phyloP scores from a whole-genome alignment of 1,140 invertebrate genomes.

The Drosophila micromelanica region DNA sequence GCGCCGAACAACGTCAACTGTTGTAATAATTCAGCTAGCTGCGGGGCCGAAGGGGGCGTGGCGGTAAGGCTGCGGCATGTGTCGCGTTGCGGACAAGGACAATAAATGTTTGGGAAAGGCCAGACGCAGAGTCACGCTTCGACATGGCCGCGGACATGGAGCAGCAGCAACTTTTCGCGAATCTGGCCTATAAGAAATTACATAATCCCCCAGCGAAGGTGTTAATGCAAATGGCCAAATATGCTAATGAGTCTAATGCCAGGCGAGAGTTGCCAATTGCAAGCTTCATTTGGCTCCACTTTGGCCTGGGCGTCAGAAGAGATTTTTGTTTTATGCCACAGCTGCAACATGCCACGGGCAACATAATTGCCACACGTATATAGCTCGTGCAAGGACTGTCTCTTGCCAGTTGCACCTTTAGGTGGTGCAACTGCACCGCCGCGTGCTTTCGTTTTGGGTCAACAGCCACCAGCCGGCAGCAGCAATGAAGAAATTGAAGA shows the following conservation, averaged over 20 bases:
- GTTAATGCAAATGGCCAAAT: conserved; percentile 83
- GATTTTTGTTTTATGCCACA: conserved; percentile 43
- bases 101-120: conserved; percentile 76
- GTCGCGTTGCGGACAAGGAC: conserved; percentile 67
- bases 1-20: conserved; percentile 72
- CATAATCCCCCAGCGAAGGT: conserved; percentile 76
- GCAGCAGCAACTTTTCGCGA: conserved; percentile 1
- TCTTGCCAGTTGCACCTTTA: conserved; percentile 23
- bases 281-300: conserved; percentile 1
- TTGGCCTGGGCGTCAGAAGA: conserved; percentile 15
- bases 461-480: conserved; percentile 23
- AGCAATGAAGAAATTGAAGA: conserved; percentile 67
- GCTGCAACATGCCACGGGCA: conserved; percentile 34
- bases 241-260: conserved; percentile 76
- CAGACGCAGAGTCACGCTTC: conserved; percentile 64
- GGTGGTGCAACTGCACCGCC: conserved; percentile 23
- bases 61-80: conserved; percentile 44
- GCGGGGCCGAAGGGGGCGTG: conserved; percentile 23
- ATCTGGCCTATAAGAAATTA: conserved; percentile 68
- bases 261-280: conserved; percentile 30
- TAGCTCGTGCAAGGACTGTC: conserved; percentile 26
- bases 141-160: conserved; percentile 42
- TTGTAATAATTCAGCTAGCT: conserved; percentile 76
- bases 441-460: conserved; percentile 52
- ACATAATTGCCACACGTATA: conserved; percentile 51